A percentile compares a stretch with the other conserved stretches of the same genome.
Evolutionary conservation across 2,797 vertebrate genomes (phyloP).

Genomic region (Gorsachius magnificus): DNA sequence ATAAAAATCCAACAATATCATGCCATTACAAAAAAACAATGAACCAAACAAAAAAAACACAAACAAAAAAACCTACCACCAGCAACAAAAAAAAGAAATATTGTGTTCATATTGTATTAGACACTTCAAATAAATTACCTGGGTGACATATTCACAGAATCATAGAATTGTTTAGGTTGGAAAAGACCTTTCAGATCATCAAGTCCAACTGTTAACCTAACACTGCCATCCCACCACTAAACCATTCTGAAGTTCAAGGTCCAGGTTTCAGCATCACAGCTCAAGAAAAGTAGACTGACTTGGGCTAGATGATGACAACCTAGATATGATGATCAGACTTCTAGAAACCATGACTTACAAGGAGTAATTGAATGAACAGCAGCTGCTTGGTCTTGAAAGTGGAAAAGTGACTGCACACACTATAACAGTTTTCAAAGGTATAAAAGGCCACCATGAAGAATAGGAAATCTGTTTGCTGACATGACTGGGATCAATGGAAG

Average conservation of each 20-base stretch:
- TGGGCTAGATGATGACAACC: neutral
- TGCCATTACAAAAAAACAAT: neutral
- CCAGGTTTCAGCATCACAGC: neutral
- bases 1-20: neutral
- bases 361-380: neutral
- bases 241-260: neutral
- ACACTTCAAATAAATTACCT: neutral
- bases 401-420: neutral
- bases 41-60: neutral
- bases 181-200: too few species aligned
- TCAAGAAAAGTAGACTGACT: neutral
- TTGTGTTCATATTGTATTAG: neutral
- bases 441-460: neutral
- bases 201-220: too few species aligned
- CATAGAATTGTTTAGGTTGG: too few species aligned
- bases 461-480: neutral
- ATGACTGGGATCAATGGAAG: neutral
- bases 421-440: neutral
- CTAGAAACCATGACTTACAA: neutral
- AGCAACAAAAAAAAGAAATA: fast-evolving
- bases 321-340: neutral
- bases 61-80: too few species aligned
- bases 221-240: too few species aligned
- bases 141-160: too few species aligned
- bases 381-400: neutral